phyloP scores from a whole-genome alignment of 92 coral and sea anemone species.

The Heliopora coerulea region DNA sequence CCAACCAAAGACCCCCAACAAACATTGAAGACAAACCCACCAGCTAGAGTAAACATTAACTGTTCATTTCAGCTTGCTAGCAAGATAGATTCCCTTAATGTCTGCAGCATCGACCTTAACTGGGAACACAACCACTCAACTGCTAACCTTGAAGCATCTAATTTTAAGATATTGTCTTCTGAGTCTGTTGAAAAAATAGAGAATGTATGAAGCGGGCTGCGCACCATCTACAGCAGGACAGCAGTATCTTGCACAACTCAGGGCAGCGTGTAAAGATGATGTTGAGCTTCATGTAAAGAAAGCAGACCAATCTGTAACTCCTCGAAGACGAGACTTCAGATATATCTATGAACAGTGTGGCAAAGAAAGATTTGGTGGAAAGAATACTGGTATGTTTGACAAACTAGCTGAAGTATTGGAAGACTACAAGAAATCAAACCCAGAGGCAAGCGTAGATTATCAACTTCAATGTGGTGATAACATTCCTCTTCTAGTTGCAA shows the following conservation, averaged over 20 bases:
- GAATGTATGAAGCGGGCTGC: slow-evolving; percentile 64
- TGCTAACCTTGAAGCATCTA: slow-evolving; percentile 54
- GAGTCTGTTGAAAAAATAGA: slow-evolving; percentile 54
- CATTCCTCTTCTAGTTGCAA: slow-evolving; percentile 49
- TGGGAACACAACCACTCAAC: slow-evolving; percentile 71
- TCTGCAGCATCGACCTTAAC: slow-evolving; percentile 53
- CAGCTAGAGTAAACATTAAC: slow-evolving; percentile 70
- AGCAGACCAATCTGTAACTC: slow-evolving; percentile 61
- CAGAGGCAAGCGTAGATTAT: slow-evolving; percentile 56
- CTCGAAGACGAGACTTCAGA: slow-evolving; percentile 65
- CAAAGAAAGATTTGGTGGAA: slow-evolving; percentile 60
- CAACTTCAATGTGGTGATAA: slow-evolving; percentile 64
- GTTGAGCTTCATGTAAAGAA: slow-evolving; percentile 58
- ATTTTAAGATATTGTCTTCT: slow-evolving; percentile 58
- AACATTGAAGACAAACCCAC: slow-evolving; percentile 47
- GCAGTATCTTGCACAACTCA: slow-evolving; percentile 56
- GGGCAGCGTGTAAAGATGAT: slow-evolving; percentile 56
- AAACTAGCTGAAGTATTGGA: slow-evolving; percentile 52
- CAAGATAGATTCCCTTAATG: not conserved
- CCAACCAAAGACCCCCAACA: slow-evolving; percentile 58
- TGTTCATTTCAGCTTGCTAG: slow-evolving; percentile 54
- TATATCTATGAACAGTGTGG: slow-evolving; percentile 55
- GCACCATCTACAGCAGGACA: slow-evolving; percentile 68
- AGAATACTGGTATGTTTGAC: slow-evolving; percentile 45
- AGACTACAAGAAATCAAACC: slow-evolving; percentile 43